Evolutionary conservation across 1,140 invertebrate species (phyloP).

Genomic region (Habropoda laboriosa): DNA sequence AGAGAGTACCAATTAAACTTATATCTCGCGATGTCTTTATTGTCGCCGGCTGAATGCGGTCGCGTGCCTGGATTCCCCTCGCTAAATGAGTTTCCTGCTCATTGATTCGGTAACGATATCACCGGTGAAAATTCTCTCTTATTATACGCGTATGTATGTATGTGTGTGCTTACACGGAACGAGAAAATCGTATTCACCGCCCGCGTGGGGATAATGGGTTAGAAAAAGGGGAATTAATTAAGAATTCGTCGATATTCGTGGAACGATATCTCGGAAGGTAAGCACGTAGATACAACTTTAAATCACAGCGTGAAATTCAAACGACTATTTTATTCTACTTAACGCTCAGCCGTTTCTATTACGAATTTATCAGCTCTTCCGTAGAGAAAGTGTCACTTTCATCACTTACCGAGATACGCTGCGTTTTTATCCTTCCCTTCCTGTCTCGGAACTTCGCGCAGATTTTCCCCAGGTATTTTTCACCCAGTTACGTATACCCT

Average conservation of each 20-base stretch:
- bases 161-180: neutral
- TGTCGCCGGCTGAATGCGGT: slow-evolving; percentile 35
- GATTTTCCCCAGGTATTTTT: neutral
- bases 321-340: too few relatives aligned
- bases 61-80: slow-evolving; percentile 23
- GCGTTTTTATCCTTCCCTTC: neutral
- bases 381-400: neutral
- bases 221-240: neutral
- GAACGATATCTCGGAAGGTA: neutral
- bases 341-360: too few relatives aligned
- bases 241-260: neutral
- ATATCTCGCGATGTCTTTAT: slow-evolving; percentile 45
- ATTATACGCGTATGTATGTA: too few relatives aligned
- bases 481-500: neutral
- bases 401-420: neutral
- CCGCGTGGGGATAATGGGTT: neutral
- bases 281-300: too few relatives aligned
- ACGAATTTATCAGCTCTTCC: neutral
- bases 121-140: neutral
- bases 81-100: slow-evolving; percentile 42
- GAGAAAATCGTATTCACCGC: neutral
- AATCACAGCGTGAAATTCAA: too few relatives aligned
- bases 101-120: slow-evolving; percentile 53
- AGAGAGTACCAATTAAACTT: slow-evolving; percentile 60
- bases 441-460: neutral